Conservation (phyloP, 2,797 vertebrate genomes). For the Hephaestus fuliginosus region DNA sequence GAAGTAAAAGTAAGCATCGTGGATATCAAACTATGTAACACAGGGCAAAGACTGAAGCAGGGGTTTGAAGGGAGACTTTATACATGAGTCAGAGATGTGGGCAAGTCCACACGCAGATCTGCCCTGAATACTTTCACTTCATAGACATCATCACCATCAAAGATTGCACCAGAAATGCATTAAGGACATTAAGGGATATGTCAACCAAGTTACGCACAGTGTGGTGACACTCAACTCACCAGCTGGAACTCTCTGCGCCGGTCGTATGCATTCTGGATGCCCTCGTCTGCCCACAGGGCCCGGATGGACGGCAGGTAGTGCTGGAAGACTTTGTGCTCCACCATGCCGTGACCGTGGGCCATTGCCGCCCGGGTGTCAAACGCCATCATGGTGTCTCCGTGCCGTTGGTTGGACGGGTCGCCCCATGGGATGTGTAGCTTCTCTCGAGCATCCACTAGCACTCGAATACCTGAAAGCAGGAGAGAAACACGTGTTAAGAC, state of each 20-base stretch:
- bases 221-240: conserved; percentile 85
- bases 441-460: conserved; percentile 95
- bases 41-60: neutral
- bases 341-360: conserved; percentile 87
- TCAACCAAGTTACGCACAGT: neutral
- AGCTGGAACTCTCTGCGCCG: conserved; percentile 96
- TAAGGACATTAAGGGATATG: neutral
- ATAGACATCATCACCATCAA: neutral
- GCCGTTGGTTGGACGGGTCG: conserved; percentile 88
- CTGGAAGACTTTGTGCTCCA: conserved; percentile 90
- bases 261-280: conserved; percentile 95
- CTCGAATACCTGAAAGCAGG: conserved; percentile 89
- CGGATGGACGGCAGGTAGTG: conserved; percentile 91
- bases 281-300: conserved; percentile 92
- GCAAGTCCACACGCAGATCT: too few species aligned
- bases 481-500: neutral
- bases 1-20: neutral
- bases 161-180: neutral
- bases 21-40: neutral
- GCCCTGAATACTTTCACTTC: too few species aligned
- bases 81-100: neutral
- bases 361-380: conserved; percentile 92
- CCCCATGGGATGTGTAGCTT: conserved; percentile 98
- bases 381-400: conserved; percentile 93
- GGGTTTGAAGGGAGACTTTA: neutral